Percentiles rank a stretch among this genome's conserved stretches.
phyloP scores from a whole-genome alignment of 1,140 invertebrate genomes.

The Drosophila tristis region DNA sequence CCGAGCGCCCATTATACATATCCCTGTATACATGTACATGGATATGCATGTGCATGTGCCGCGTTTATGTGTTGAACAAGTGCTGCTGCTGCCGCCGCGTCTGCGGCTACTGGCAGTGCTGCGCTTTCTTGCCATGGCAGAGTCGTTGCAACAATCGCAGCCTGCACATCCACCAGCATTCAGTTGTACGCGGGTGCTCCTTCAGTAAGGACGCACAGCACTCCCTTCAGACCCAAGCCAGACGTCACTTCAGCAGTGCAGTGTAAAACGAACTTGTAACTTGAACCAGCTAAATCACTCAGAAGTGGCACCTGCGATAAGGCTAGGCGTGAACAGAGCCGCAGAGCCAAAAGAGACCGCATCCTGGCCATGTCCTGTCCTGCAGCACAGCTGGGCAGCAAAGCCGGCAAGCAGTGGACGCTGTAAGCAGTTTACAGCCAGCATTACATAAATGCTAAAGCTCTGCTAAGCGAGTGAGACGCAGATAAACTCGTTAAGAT shows the following conservation, averaged over 20 bases:
- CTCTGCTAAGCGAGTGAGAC: conserved; percentile 34
- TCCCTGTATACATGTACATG: conserved; percentile 40
- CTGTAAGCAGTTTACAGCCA: conserved; percentile 68
- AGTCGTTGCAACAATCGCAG: conserved; percentile 72
- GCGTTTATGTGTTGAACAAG: conserved; percentile 63
- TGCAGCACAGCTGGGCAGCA: neutral
- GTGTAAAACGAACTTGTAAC: conserved; percentile 33
- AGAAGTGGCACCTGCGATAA: no score
- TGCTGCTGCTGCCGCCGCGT: conserved; percentile 24
- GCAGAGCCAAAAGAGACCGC: neutral
- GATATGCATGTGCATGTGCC: conserved; percentile 32
- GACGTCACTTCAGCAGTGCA: conserved; percentile 14
- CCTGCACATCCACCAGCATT: conserved; percentile 72
- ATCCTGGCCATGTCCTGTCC: neutral
- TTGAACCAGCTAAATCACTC: conserved; percentile 13
- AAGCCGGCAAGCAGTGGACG: conserved; percentile 39
- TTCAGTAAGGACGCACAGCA: conserved; percentile 81
- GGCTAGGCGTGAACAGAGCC: neutral
- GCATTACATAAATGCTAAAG: conserved; percentile 61
- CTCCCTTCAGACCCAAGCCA: conserved; percentile 34
- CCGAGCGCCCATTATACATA: conserved; percentile 58
- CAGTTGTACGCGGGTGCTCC: conserved; percentile 78
- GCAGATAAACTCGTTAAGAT: conserved; percentile 17
- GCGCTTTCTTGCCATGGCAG: conserved; percentile 51
- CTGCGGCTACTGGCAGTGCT: conserved; percentile 42